Evolutionary conservation across 2,797 vertebrate species (phyloP).

Genomic region (Periparus ater): DNA sequence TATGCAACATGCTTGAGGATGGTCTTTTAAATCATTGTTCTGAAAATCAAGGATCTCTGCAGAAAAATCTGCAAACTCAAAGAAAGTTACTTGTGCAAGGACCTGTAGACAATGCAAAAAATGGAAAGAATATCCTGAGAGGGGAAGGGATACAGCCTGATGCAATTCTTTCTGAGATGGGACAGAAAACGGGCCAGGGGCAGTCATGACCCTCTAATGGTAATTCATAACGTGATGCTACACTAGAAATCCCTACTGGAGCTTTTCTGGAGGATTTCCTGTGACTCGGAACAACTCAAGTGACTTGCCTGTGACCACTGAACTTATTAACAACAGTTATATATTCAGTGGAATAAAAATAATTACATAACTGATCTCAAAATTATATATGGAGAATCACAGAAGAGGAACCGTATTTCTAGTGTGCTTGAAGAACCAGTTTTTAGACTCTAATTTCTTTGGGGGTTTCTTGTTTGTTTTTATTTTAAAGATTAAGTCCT

Average conservation of each 20-base stretch:
- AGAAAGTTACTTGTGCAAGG: not conserved
- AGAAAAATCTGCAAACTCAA: not conserved
- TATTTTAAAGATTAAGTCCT: not conserved
- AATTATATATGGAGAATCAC: not conserved
- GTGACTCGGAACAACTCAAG: not conserved
- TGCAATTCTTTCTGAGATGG: not conserved
- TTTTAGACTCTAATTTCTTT: not conserved
- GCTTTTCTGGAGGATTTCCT: not conserved
- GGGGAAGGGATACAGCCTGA: not conserved
- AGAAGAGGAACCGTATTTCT: accelerated
- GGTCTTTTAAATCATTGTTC: not conserved
- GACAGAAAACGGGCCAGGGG: not conserved
- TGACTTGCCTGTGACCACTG: not conserved
- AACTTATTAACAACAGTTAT: not conserved
- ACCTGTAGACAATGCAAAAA: not conserved
- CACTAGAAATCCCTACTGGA: not conserved
- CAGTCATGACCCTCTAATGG: not conserved
- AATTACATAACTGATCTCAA: not conserved
- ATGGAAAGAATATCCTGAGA: not conserved
- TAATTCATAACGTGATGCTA: not conserved
- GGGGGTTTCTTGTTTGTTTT: not conserved
- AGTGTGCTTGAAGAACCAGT: not conserved
- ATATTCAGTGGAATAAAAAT: not conserved
- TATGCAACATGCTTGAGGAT: not conserved
- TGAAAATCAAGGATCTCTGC: not conserved